phyloP scores from a whole-genome alignment of 2,888 invertebrate genomes.

The Dione vanillae region DNA sequence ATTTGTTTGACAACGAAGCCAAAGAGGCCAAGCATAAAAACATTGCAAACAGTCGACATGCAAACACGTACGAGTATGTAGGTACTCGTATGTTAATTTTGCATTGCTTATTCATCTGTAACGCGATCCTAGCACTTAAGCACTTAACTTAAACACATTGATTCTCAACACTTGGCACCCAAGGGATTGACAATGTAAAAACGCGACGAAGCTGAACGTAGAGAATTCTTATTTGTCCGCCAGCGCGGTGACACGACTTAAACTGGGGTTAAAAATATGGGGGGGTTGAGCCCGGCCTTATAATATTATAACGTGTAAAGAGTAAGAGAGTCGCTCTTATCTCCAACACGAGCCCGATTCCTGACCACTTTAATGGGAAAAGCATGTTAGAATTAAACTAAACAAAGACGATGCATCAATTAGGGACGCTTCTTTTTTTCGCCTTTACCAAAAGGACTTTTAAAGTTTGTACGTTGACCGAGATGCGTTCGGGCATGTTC shows the following conservation, averaged over 20 bases:
- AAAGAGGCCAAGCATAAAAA: conserved; percentile 23
- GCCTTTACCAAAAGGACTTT: conserved; percentile 74
- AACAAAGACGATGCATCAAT: conserved; percentile 85
- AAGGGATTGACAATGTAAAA: conserved; percentile 80
- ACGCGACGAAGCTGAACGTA: conserved; percentile 68
- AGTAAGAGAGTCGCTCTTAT: conserved; percentile 82
- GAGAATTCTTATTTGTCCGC: conserved; percentile 73
- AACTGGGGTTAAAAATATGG: conserved; percentile 71
- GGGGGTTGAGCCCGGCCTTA: conserved; percentile 66
- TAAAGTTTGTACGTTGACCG: conserved; percentile 76
- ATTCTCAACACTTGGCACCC: conserved; percentile 76
- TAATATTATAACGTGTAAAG: conserved; percentile 83
- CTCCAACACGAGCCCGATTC: conserved; percentile 77
- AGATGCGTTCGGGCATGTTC: conserved; percentile 70
- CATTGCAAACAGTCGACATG: conserved; percentile 16
- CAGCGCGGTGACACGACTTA: conserved; percentile 67
- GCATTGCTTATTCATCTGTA: conserved; percentile 76
- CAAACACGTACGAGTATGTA: conserved; percentile 52
- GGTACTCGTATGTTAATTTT: conserved; percentile 51
- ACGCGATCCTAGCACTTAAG: conserved; percentile 81
- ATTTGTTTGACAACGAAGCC: conserved; percentile 16
- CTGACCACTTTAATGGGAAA: conserved; percentile 85
- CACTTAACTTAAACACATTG: conserved; percentile 82
- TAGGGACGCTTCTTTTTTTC: conserved; percentile 73
- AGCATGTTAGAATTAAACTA: conserved; percentile 85